These are phyloP conservation scores for Heterochromis multidens DNA, from an alignment of 2,113 vertebrate genomes.

Conservation along the genomic window DNA sequence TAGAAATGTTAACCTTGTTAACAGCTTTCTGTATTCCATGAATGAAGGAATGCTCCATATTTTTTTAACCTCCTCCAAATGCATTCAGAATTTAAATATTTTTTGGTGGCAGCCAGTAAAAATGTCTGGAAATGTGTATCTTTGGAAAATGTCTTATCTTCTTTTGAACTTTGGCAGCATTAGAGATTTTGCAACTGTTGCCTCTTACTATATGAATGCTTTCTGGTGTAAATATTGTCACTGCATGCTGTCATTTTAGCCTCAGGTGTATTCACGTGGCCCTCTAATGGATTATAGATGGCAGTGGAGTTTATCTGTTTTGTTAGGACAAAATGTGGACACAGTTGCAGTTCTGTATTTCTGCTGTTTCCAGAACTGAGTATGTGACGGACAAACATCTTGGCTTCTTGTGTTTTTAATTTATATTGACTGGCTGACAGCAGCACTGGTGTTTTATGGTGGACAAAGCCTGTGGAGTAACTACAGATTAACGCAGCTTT, in stretches of 20 bases:
- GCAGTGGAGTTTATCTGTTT: neutral
- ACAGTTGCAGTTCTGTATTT: neutral
- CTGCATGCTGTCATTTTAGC: neutral
- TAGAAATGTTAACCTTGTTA: neutral
- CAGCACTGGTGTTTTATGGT: neutral
- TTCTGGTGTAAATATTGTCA: conserved; percentile 16
- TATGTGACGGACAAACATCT: conserved; percentile 1
- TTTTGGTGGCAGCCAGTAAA: neutral
- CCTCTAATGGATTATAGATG: neutral
- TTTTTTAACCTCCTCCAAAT: neutral
- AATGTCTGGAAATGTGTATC: neutral
- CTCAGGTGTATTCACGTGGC: conserved; percentile 1
- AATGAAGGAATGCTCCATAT: neutral
- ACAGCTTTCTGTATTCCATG: neutral
- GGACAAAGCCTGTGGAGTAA: conserved; percentile 6
- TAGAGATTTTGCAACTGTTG: neutral
- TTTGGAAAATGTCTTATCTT: neutral
- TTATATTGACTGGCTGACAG: neutral
- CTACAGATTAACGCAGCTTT: neutral
- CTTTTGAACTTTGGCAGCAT: neutral
- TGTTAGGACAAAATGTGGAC: neutral
- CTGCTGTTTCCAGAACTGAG: neutral
- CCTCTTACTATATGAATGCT: neutral
- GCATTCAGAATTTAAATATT: neutral
- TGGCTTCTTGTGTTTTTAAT: conserved; percentile 22